Percentiles rank a stretch among this genome's conserved stretches.
phyloP scores from a whole-genome alignment of 2,797 vertebrate species.

The Oreonectes daqikongensis region DNA sequence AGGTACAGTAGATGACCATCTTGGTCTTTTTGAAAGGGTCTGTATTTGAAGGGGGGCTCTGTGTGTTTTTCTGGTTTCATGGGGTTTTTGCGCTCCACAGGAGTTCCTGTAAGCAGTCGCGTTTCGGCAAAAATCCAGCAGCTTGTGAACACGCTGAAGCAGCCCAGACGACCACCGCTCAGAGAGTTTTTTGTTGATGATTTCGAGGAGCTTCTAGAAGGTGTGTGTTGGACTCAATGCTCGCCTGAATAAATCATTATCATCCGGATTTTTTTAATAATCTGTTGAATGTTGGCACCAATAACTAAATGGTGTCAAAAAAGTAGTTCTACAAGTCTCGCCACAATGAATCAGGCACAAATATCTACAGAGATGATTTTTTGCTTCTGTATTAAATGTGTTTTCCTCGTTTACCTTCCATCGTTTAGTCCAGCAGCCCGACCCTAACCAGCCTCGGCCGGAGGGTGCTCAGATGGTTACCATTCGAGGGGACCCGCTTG shows the following conservation, averaged over 20 bases:
- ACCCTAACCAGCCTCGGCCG: slow-evolving; percentile 95
- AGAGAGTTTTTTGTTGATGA: slow-evolving; percentile 99
- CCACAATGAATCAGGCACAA: not conserved
- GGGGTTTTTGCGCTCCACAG: slow-evolving; percentile 66
- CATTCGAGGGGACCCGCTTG: slow-evolving; percentile 91
- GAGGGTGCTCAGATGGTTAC: slow-evolving; percentile 97
- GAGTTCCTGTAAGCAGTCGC: slow-evolving; percentile 96
- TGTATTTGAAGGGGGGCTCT: slow-evolving; percentile 5
- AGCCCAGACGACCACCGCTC: slow-evolving; percentile 90
- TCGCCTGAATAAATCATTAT: too few species aligned
- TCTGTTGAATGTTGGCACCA: too few species aligned
- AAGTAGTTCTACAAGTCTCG: not conserved
- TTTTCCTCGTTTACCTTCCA: not conserved
- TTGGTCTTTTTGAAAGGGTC: not conserved
- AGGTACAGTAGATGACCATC: not conserved
- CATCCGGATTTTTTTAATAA: too few species aligned
- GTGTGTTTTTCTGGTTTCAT: slow-evolving; percentile 5
- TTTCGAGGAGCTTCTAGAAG: slow-evolving; percentile 98
- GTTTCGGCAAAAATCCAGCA: slow-evolving; percentile 99
- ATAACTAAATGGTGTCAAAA: too few species aligned
- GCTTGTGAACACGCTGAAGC: slow-evolving; percentile 96
- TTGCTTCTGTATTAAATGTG: not conserved
- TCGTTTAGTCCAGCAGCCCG: slow-evolving; percentile 92
- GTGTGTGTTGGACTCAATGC: slow-evolving; percentile 65
- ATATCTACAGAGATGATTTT: not conserved